Evolutionary conservation across 2,113 vertebrate genomes (phyloP), one percentile per base, ranked within the genome.

Genomic region (Coryphaenoides rupestris): DNA sequence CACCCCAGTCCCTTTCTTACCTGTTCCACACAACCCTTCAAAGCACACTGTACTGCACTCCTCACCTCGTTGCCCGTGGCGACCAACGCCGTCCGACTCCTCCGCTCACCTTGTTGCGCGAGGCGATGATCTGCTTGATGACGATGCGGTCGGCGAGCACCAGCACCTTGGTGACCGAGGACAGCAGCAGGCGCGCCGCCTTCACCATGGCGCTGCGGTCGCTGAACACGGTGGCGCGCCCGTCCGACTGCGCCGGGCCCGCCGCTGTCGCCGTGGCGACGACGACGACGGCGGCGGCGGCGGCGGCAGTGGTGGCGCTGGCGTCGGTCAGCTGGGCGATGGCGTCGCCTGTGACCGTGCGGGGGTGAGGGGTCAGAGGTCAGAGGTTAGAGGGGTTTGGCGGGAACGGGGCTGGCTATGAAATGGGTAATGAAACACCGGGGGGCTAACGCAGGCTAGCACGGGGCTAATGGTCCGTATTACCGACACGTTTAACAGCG

Each of bases 51-150:
- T 26, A 26, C 24, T 26, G 24, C 33, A 10, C 33, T 1, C 33
- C 33, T 40, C 33, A 1, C 33, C 33, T 40, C 13, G 33, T 40
- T 40, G 33, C 33, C 33, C 33, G 9, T 40, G 33, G 33, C 33
- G 13, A 40, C 33, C 33, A 40, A 16, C 10, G n/a, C 55, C 3
- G 17, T 12, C 9, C 5, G 22, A 9, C 19, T 12, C 2, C 19
- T 2, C 40, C 19, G 21, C 66, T 76, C 73, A 98, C 97, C 93
- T 98, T 98, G 88, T 95, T 98, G 80, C 95, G 94, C 9, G 97
- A 98, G 65, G 90, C 89, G 87, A 97, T 93, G 85, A 99, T 98
- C 85, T 99, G 97, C 72, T 99, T 99, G 88, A 99, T 94, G 77
- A 98, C 96, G 50, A 99, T 95, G 80, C 92, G 92, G 84, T 99